Evolutionary conservation across 1,140 invertebrate genomes (phyloP), one percentile per base, ranked within the genome.

Genomic region (Temnothorax curvispinosus): DNA sequence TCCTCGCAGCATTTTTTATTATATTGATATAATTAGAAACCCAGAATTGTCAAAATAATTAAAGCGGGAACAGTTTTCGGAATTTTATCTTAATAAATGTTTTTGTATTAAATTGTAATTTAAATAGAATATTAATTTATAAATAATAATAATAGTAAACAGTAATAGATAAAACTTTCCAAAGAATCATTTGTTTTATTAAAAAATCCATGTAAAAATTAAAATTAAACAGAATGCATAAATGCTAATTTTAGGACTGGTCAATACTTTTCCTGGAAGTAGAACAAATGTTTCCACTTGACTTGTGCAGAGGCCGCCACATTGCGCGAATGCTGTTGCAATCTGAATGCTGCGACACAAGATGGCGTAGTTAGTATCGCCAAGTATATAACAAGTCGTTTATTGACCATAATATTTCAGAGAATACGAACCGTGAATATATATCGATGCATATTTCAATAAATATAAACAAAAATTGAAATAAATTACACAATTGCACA

Each of bases 311-410:
- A 90, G 86, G 86, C 27, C 86, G 71, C 89, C 86, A 88, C 81
- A 56, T 62, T 69, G 69, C 72, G 27, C 13, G 27, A 84, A 84
- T 60, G n/a, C 32, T 27, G 13, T 74, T 60, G 41, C 27, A 84
- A n/a, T 9, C 54, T 84, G 41, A 32, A 18, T 50, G 41, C 47
- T 84, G 69, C 69, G 62, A 60, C 80, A 75, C 80, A 84, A 90
- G 89, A 90, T 90, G 89, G 89, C 88, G 32, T 47, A 64, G 8
- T n/a, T 27, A 11, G 89, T 90, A 85, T 85, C 67, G 6, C n/a
- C 13, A 62, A 41, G 41, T 77, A 65, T 82, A 11, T 47, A 21
- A 60, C 7, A 69, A 82, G 54, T 35, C 8, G 44, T 74, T 84
- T 50, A 84, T 84, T 75, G 27, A 84, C 38, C n/a, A 75, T 85